Conservation (phyloP, 2,888 invertebrate genomes). For the Galeruca laticollis region DNA sequence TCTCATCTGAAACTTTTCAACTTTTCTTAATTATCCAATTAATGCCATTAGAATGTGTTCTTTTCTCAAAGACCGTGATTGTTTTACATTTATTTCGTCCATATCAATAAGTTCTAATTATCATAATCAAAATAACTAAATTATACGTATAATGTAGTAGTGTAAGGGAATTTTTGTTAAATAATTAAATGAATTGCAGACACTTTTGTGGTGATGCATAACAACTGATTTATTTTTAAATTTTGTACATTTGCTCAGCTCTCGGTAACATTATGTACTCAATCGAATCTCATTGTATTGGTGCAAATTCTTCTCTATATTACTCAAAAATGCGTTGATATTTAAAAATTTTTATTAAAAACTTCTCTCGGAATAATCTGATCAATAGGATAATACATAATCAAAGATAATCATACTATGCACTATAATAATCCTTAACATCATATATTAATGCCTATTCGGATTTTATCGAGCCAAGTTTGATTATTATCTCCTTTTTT, state of each 20-base stretch:
- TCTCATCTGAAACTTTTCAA: slow-evolving; percentile 42
- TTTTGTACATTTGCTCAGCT: slow-evolving; percentile 30
- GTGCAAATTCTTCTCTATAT: slow-evolving; percentile 26
- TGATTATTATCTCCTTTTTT: slow-evolving; percentile 9
- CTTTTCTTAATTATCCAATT: slow-evolving; percentile 38
- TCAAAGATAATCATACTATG: neutral
- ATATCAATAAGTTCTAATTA: slow-evolving; percentile 53
- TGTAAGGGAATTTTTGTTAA: slow-evolving; percentile 33
- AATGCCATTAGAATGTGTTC: slow-evolving; percentile 44
- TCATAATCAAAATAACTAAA: slow-evolving; percentile 48
- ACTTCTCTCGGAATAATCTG: slow-evolving; percentile 7
- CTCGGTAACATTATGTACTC: slow-evolving; percentile 28
- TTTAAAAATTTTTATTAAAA: slow-evolving; percentile 19
- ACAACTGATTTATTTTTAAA: slow-evolving; percentile 6
- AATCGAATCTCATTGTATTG: slow-evolving; percentile 27
- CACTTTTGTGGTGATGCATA: slow-evolving; percentile 21
- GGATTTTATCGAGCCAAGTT: slow-evolving; percentile 12
- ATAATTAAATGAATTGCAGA: slow-evolving; percentile 33
- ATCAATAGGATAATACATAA: neutral
- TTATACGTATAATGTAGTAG: slow-evolving; percentile 40
- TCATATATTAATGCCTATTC: neutral
- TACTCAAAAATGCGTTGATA: slow-evolving; percentile 17
- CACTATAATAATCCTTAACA: neutral
- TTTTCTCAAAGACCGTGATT: slow-evolving; percentile 46
- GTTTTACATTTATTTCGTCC: slow-evolving; percentile 53